A percentile compares a stretch with the other conserved stretches of the same genome.
phyloP scores from a whole-genome alignment of 1,140 invertebrate genomes.

The Hermetia illucens region DNA sequence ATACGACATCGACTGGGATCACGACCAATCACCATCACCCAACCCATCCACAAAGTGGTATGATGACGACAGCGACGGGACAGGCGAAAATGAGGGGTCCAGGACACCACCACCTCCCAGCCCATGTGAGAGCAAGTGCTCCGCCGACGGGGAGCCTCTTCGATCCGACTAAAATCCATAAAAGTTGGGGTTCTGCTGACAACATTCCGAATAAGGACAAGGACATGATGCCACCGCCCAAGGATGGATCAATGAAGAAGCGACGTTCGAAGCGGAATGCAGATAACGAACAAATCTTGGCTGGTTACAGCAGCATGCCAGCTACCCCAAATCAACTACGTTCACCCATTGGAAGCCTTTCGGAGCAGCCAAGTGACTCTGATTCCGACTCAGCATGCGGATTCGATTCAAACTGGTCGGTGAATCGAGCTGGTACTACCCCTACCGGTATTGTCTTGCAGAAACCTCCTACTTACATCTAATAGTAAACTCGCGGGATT shows the following conservation, averaged over 20 bases:
- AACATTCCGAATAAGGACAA: conserved; percentile 48
- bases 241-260: conserved; percentile 44
- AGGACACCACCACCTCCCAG: conserved; percentile 7
- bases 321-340: conserved; percentile 42
- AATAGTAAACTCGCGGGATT: background rate
- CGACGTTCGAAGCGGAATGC: conserved; percentile 42
- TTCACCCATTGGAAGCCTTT: conserved; percentile 20
- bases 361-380: conserved; percentile 28
- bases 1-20: conserved; percentile 33
- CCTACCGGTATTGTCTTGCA: background rate
- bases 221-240: conserved; percentile 53
- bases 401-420: conserved; percentile 56
- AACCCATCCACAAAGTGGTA: conserved; percentile 26
- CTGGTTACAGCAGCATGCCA: conserved; percentile 40
- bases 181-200: conserved; percentile 77
- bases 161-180: conserved; percentile 46
- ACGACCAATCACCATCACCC: conserved; percentile 21
- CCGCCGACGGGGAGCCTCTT: background rate
- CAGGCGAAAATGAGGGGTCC: conserved; percentile 2
- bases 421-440: background rate
- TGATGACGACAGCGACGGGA: no score
- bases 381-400: conserved; percentile 71
- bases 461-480: background rate
- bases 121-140: background rate
- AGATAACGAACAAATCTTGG: conserved; percentile 30